Base-by-base conservation (phyloP, 2,888 invertebrate genomes). In the Pantelozetes paolii region DNA sequence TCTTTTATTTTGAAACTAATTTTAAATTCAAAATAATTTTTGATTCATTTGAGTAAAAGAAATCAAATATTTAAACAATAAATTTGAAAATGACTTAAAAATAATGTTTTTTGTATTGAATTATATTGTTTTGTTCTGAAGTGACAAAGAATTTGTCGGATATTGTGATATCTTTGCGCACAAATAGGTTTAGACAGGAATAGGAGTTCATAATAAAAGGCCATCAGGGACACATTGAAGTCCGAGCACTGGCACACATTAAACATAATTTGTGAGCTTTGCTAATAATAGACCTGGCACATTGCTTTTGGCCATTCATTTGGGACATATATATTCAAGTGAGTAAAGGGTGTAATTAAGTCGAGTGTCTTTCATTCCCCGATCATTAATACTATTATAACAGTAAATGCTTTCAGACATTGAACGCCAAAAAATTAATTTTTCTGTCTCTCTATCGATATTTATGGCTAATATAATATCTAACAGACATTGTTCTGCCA, bases 271-370 rank as follows among this genome's bases (percentile, higher is more conserved):
- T 50, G 50, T 50, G 50, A 50, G 18, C 50, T 50, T 20, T n/a
- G 50, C 20, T 50, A 50, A 50, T 50, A 50, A 50, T n/a, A 50
- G 8, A 50, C 50, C 45, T 18, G 45, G n/a, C n/a, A n/a, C n/a
- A n/a, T n/a, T 45, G 6, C 45, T 45, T 45, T 45, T 11, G 45
- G 13, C 45, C 18, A 50, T 50, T 20, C n/a, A 8, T 50, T 50
- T 50, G 18, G 50, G 50, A 20, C 18, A 18, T 50, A 50, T 50
- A 50, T 50, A 50, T 50, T 50, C 50, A 50, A 50, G 50, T 50
- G 50, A 50, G 50, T 50, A 50, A 50, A 50, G 50, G 50, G 50
- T 50, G 50, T 50, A 50, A 50, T 50, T 50, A 50, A 50, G 50
- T 50, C 18, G 50, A 50, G 50, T 50, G 50, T 50, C 50, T 50